Evolutionary conservation across 2,113 vertebrate species (phyloP), one percentile per base, ranked within the genome.

Genomic region (Phodopus roborovskii): DNA sequence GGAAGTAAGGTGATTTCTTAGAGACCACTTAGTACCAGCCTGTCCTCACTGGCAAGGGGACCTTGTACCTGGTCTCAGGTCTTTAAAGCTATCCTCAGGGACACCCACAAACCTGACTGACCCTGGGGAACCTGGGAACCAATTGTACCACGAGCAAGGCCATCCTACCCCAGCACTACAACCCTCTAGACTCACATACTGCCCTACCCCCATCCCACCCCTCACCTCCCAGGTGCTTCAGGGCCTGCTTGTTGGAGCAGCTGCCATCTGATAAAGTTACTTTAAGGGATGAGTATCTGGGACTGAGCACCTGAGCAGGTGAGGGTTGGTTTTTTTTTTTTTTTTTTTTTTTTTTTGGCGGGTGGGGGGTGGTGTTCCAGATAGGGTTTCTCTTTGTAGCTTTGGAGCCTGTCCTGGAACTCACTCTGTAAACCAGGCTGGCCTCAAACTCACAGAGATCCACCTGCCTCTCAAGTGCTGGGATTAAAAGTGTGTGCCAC

Each of bases 171-270:
- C 22, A 50, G 71, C 10, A 9, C 78, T 28, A 0, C 11, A 0
- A 0, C 33, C 36, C 28, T 19, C 64, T 26, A 36, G 22, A 2
- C 36, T 73, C 86, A 73, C 45, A 16, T 24, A 9, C 85, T 87
- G 48, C 22, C 6, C 42, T 1, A 1, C 39, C 48, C 42, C 77
- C 30, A 53, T 50, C 50, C n/a, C 22, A 7, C 8, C 10, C 71
- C 6, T 24, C 30, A 20, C 5, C 22, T 12, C 70, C n/a, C 26
- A 1, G 50, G 36, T 45, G 66, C 71, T 71, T 2, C 50, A 3
- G 42, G 58, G 17, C 45, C 26, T 2, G 0, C 3, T 0, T 0
- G 30, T 19, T 33, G 39, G 4, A 30, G 12, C 53, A 0, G n/a
- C 30, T 0, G 1, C 50, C 42, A 30, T 45, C 7, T 77, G 10